Percentiles rank a stretch among this genome's conserved stretches.
phyloP scores from a whole-genome alignment of 2,797 vertebrate genomes.

The Austrolebias charrua region DNA sequence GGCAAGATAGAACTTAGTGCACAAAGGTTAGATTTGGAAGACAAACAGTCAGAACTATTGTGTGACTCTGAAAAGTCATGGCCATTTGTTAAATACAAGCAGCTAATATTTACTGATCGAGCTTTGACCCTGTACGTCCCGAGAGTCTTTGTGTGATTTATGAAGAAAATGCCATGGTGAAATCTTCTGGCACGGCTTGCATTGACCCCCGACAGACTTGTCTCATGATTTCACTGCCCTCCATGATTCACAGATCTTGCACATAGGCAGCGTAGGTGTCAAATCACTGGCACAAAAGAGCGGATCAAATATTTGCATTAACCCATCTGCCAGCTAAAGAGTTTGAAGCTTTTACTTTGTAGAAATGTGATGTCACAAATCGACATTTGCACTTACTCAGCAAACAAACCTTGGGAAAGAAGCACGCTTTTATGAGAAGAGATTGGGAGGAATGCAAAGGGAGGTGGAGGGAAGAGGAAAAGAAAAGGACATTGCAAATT shows the following conservation, averaged over 20 bases:
- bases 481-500: slow-evolving; percentile 62
- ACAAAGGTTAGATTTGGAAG: slow-evolving; percentile 77
- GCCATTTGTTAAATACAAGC: slow-evolving; percentile 75
- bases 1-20: slow-evolving; percentile 70
- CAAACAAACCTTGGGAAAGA: slow-evolving; percentile 57
- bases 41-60: slow-evolving; percentile 74
- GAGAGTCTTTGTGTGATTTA: slow-evolving; percentile 70
- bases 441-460: slow-evolving; percentile 30
- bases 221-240: slow-evolving; percentile 64
- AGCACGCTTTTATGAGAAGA: slow-evolving; percentile 28
- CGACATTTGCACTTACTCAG: slow-evolving; percentile 38
- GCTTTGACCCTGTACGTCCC: slow-evolving; percentile 64
- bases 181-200: slow-evolving; percentile 58
- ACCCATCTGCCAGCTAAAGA: slow-evolving; percentile 33
- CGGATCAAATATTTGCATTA: slow-evolving; percentile 54
- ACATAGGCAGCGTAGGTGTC: slow-evolving; percentile 43
- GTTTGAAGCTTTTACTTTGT: slow-evolving; percentile 44
- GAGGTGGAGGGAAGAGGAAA: slow-evolving; percentile 25
- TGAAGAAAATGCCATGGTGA: slow-evolving; percentile 60
- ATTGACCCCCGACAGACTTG: slow-evolving; percentile 49
- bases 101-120: slow-evolving; percentile 70
- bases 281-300: slow-evolving; percentile 33
- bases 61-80: slow-evolving; percentile 70
- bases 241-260: slow-evolving; percentile 59
- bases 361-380: slow-evolving; percentile 35